Percentiles rank a stretch among this genome's conserved stretches.
phyloP scores from a whole-genome alignment of 2,888 invertebrate species.

The Dicranocentrus wangi region DNA sequence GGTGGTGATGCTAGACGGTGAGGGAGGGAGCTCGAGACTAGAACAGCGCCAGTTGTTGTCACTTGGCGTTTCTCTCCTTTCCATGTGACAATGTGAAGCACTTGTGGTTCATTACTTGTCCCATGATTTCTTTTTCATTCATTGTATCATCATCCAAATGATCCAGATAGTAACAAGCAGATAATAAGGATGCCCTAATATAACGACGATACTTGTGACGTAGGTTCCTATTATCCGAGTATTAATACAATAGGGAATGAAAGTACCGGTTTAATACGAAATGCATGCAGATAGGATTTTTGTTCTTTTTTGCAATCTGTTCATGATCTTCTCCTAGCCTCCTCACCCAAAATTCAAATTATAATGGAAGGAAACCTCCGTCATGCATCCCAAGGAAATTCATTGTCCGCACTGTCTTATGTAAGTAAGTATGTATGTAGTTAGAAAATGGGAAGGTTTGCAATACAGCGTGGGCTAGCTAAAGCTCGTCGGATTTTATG shows the following conservation, averaged over 20 bases:
- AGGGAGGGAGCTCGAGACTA: too few relatives aligned
- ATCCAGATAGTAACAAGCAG: constrained; percentile 42
- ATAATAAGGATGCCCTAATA: constrained; percentile 46
- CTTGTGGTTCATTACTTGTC: constrained; percentile 17
- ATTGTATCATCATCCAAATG: constrained; percentile 24
- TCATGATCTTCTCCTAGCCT: constrained; percentile 25
- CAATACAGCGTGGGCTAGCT: not conserved
- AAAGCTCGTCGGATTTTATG: too few relatives aligned
- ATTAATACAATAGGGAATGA: constrained; percentile 36
- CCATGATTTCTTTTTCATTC: constrained; percentile 54
- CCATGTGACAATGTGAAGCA: constrained; percentile 41
- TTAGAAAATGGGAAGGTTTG: not conserved
- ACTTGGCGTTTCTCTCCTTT: constrained; percentile 16
- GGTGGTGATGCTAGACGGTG: too few relatives aligned
- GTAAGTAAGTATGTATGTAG: not conserved
- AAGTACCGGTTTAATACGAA: constrained; percentile 59
- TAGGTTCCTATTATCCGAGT: too few relatives aligned
- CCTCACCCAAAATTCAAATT: constrained; percentile 51
- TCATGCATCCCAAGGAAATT: constrained; percentile 43
- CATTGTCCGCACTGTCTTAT: constrained; percentile 20
- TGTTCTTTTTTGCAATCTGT: constrained; percentile 3
- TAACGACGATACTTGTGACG: too few relatives aligned
- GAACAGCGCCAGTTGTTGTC: not conserved
- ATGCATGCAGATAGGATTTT: constrained; percentile 46
- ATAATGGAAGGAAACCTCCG: constrained; percentile 49